A percentile compares a stretch with the other conserved stretches of the same genome.
Conservation (phyloP, 2,113 vertebrate genomes). For the Nasalis larvatus region DNA sequence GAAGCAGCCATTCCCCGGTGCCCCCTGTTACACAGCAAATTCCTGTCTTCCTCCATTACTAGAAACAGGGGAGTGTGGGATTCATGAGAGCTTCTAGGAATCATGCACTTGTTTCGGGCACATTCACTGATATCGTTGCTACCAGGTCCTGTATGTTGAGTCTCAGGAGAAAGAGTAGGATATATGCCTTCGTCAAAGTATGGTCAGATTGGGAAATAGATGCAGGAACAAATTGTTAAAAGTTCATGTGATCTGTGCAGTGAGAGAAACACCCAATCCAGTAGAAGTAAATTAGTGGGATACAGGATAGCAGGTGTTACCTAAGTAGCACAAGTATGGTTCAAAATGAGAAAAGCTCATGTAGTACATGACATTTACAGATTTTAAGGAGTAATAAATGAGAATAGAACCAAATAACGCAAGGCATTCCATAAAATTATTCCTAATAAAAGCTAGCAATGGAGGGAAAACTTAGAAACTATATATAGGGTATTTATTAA, state of each 20-base stretch:
- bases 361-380: neutral
- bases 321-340: neutral
- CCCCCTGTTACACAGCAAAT: neutral
- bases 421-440: neutral
- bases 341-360: neutral
- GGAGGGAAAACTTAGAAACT: neutral
- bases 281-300: neutral
- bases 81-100: neutral
- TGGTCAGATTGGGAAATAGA: neutral
- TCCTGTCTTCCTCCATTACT: neutral
- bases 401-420: neutral
- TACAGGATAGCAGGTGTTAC: neutral
- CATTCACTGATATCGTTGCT: neutral
- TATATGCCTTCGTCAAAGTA: neutral
- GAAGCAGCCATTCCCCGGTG: neutral
- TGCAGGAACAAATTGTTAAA: neutral
- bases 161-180: neutral
- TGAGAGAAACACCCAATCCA: neutral
- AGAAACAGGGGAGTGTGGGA: neutral
- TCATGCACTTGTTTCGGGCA: neutral
- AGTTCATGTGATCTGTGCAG: neutral
- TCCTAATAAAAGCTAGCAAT: slow-evolving; percentile 1
- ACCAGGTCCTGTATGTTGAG: neutral
- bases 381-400: neutral
- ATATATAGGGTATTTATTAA: neutral